Evolutionary conservation across 2,797 vertebrate genomes (phyloP).

Genomic region (Protosalanx chinensis): DNA sequence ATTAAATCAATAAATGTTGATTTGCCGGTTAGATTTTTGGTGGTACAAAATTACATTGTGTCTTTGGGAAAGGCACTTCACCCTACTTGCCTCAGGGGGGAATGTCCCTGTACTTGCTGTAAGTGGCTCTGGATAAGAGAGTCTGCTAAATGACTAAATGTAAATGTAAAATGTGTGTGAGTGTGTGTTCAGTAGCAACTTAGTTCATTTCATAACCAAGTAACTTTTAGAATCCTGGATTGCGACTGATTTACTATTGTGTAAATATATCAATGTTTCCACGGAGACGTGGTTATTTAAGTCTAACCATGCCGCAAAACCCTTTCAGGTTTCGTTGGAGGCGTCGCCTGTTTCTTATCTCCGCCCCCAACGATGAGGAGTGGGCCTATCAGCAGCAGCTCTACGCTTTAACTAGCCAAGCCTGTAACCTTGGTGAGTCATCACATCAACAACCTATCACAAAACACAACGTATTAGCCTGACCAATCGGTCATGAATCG

Average conservation of each 20-base stretch:
- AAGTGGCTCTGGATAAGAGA: too few relatives aligned
- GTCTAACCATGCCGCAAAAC: slow-evolving; percentile 26
- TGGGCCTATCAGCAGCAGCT: slow-evolving; percentile 99
- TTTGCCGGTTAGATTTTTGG: too few relatives aligned
- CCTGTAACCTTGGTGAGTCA: slow-evolving; percentile 94
- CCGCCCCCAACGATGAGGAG: slow-evolving; percentile 91
- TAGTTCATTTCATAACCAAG: neutral
- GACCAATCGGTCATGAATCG: neutral
- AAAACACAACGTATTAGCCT: neutral
- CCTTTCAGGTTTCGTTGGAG: slow-evolving; percentile 93
- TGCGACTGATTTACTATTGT: neutral
- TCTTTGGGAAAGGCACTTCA: too few relatives aligned
- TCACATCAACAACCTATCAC: neutral
- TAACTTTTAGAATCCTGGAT: too few relatives aligned
- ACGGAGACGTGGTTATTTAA: slow-evolving; percentile 48
- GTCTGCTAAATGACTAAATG: too few relatives aligned
- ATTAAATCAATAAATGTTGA: too few relatives aligned
- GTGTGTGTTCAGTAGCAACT: neutral
- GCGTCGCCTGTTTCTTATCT: slow-evolving; percentile 93
- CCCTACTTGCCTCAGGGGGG: too few relatives aligned
- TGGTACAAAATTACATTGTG: too few relatives aligned
- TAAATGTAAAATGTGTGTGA: too few relatives aligned
- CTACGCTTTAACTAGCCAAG: slow-evolving; percentile 89
- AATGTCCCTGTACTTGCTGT: too few relatives aligned
- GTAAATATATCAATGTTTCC: slow-evolving; percentile 47